Conservation (phyloP, 2,113 vertebrate genomes). For the Bagarius yarrelli region DNA sequence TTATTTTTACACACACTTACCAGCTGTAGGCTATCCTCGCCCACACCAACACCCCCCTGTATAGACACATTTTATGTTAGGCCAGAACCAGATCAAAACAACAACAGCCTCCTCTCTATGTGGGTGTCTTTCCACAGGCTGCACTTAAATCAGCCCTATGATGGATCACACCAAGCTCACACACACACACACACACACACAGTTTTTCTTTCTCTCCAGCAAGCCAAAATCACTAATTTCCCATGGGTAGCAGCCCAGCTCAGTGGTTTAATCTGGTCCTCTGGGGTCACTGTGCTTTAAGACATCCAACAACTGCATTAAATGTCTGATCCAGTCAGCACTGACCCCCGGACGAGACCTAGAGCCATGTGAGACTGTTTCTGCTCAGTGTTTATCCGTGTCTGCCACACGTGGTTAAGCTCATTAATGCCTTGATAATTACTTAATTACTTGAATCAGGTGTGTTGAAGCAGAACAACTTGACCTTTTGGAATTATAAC, state of each 20-base stretch:
- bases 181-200: slow-evolving; percentile 12
- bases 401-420: slow-evolving; percentile 21
- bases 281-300: slow-evolving; percentile 37
- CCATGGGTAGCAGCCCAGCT: slow-evolving; percentile 40
- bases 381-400: slow-evolving; percentile 8
- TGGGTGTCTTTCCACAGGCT: slow-evolving; percentile 66
- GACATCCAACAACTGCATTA: slow-evolving; percentile 39
- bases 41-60: slow-evolving; percentile 15
- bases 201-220: slow-evolving; percentile 41
- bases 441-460: slow-evolving; percentile 22
- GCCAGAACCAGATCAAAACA: slow-evolving; percentile 52
- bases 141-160: slow-evolving; percentile 64
- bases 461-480: not conserved
- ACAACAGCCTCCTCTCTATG: slow-evolving; percentile 58
- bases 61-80: slow-evolving; percentile 3
- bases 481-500: not conserved
- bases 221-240: slow-evolving; percentile 46
- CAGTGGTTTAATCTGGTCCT: slow-evolving; percentile 44
- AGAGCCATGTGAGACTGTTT: slow-evolving; percentile 28
- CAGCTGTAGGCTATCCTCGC: not conserved
- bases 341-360: slow-evolving; percentile 19
- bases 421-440: slow-evolving; percentile 12
- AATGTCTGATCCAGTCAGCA: slow-evolving; percentile 50
- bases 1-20: not conserved
- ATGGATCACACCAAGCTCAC: slow-evolving; percentile 56